These are phyloP conservation scores for Silurus meridionalis DNA, from an alignment of 2,113 vertebrate genomes.

Conservation along the genomic window DNA sequence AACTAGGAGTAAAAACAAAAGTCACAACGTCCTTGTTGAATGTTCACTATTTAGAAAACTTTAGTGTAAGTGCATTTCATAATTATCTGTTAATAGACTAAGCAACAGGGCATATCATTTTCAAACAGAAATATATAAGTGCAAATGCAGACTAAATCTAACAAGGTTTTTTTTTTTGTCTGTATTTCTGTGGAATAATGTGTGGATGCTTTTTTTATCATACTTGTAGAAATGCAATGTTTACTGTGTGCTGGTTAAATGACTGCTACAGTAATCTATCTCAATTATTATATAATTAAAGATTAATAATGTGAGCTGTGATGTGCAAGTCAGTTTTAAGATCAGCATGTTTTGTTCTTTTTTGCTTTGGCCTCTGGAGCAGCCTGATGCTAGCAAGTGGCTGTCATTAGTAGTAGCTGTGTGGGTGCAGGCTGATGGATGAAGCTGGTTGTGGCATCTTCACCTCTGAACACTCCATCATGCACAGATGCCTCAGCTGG, in stretches of 20 bases:
- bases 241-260: neutral
- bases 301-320: neutral
- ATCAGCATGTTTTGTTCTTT: conserved; percentile 6
- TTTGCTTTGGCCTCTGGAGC: neutral
- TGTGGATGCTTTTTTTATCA: neutral
- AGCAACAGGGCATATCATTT: neutral
- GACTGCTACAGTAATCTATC: neutral
- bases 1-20: neutral
- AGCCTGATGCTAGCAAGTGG: neutral
- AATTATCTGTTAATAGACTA: neutral
- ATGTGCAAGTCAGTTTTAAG: neutral
- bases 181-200: neutral
- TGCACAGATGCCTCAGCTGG: neutral
- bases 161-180: neutral
- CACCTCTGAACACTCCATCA: conserved; percentile 20
- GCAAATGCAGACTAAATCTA: too few species aligned
- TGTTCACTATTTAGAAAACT: neutral
- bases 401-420: conserved; percentile 13
- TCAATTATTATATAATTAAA: too few species aligned
- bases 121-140: too few species aligned
- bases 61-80: neutral
- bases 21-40: neutral
- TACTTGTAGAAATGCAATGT: neutral
- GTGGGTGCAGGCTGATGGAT: conserved; percentile 30
- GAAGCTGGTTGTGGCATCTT: conserved; percentile 41